Conservation (phyloP, 2,888 invertebrate genomes). For the Epistrophe grossulariae region DNA sequence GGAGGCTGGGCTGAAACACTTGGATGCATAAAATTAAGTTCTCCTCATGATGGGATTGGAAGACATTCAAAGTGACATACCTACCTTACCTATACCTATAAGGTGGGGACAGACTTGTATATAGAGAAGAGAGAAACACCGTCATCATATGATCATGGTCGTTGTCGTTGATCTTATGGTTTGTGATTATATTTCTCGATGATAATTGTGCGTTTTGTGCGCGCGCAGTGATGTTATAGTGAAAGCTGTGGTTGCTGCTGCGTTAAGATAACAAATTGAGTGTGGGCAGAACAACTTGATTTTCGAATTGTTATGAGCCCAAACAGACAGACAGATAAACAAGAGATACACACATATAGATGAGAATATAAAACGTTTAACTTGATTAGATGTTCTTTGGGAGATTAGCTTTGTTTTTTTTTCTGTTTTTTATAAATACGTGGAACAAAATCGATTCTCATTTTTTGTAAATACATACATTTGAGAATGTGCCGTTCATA, state of each 20-base stretch:
- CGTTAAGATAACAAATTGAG: conserved; percentile 61
- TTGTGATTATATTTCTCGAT: conserved; percentile 60
- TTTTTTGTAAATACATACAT: conserved; percentile 2
- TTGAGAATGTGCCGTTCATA: conserved; percentile 32
- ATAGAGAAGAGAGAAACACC: background rate
- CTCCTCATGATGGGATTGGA: conserved; percentile 39
- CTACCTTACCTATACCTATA: background rate
- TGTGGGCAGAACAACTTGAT: conserved; percentile 64
- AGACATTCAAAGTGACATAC: conserved; percentile 18
- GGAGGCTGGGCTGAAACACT: conserved; percentile 14
- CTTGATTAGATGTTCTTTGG: conserved; percentile 55
- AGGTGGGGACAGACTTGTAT: background rate
- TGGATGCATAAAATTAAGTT: conserved; percentile 56
- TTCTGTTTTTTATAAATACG: conserved; percentile 39
- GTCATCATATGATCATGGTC: background rate
- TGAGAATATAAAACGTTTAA: conserved; percentile 65
- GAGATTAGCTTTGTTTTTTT: conserved; percentile 50
- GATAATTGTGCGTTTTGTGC: conserved; percentile 64
- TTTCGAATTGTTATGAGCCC: conserved; percentile 20
- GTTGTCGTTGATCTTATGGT: conserved; percentile 44
- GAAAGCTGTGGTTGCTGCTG: conserved; percentile 62
- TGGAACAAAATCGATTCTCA: conserved; percentile 47
- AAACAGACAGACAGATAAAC: conserved; percentile 18
- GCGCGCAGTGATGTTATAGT: conserved; percentile 59
- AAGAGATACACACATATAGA: background rate